Evolutionary conservation across 2,888 invertebrate genomes (phyloP).

Genomic region (Eupelmus urozonus): DNA sequence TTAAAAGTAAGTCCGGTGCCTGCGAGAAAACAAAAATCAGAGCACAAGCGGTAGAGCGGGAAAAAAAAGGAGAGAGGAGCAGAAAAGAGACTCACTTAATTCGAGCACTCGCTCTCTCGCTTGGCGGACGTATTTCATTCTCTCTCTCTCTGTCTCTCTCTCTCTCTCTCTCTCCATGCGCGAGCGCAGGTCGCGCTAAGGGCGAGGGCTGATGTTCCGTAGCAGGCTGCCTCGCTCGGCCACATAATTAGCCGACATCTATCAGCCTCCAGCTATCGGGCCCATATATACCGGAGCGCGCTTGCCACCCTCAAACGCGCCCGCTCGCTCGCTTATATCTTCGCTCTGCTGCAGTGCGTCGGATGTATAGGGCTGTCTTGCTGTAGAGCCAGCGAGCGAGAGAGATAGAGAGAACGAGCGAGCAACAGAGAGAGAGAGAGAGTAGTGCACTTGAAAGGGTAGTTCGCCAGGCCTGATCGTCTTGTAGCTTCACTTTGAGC

Average conservation of each 20-base stretch:
- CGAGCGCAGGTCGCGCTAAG: constrained; percentile 23
- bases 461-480: constrained; percentile 21
- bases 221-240: constrained; percentile 65
- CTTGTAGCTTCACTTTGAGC: constrained; percentile 12
- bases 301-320: constrained; percentile 66
- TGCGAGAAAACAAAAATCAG: neutral
- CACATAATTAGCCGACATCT: constrained; percentile 78
- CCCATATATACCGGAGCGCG: constrained; percentile 60
- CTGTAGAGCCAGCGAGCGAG: too few relatives aligned
- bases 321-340: constrained; percentile 61
- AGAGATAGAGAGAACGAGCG: too few relatives aligned
- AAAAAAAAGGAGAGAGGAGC: too few relatives aligned
- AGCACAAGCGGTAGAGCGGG: too few relatives aligned
- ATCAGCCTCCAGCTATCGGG: constrained; percentile 77
- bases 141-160: too few relatives aligned
- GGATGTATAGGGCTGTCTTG: constrained; percentile 43
- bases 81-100: constrained; percentile 20
- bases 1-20: constrained; percentile 27
- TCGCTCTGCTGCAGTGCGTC: constrained; percentile 31
- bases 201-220: constrained; percentile 46
- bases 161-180: too few relatives aligned
- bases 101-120: constrained; percentile 16
- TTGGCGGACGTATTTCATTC: constrained; percentile 50
- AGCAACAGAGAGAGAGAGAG: too few relatives aligned
- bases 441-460: constrained; percentile 41